Conservation (phyloP, 37 sponge, comb jelly and placozoan genomes). For the Amphimedon queenslandica region DNA sequence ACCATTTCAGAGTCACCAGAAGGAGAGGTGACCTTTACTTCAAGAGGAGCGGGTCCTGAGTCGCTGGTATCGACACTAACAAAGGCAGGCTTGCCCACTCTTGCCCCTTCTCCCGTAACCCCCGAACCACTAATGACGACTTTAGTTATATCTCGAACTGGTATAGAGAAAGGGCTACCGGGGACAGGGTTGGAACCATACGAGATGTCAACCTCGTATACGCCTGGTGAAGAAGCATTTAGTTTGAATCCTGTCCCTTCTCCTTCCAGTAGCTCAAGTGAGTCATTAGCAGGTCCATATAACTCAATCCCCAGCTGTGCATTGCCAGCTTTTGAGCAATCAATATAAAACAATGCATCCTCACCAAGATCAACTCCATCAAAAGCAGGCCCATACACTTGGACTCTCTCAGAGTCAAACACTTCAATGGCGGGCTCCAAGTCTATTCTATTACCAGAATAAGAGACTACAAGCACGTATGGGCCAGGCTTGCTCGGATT, state of each 20-base stretch:
- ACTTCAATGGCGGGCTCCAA: conserved; percentile 35
- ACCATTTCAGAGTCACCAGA: conserved; percentile 21
- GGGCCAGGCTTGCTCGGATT: conserved; percentile 40
- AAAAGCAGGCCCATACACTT: conserved; percentile 71
- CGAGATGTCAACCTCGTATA: conserved; percentile 23
- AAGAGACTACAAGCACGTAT: conserved; percentile 49
- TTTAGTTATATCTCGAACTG: conserved; percentile 57
- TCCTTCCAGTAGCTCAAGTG: conserved; percentile 22
- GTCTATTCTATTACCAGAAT: conserved; percentile 56
- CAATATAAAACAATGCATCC: conserved; percentile 46
- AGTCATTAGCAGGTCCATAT: conserved; percentile 48
- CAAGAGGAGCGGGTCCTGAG: conserved; percentile 52
- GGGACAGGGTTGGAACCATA: conserved; percentile 50
- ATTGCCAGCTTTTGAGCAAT: conserved; percentile 53
- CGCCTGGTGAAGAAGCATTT: conserved; percentile 33
- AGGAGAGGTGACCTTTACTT: conserved; percentile 36
- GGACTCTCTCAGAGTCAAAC: conserved; percentile 51
- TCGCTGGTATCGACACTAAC: conserved; percentile 51
- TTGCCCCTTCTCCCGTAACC: conserved; percentile 59
- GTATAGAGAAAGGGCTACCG: conserved; percentile 61
- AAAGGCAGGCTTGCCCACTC: conserved; percentile 32
- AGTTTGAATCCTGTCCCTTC: conserved; percentile 23
- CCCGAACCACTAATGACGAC: conserved; percentile 66
- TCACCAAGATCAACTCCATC: conserved; percentile 61
- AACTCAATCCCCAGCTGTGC: conserved; percentile 48